Base-by-base conservation (phyloP, 2,113 vertebrate species). In the Esox niger region DNA sequence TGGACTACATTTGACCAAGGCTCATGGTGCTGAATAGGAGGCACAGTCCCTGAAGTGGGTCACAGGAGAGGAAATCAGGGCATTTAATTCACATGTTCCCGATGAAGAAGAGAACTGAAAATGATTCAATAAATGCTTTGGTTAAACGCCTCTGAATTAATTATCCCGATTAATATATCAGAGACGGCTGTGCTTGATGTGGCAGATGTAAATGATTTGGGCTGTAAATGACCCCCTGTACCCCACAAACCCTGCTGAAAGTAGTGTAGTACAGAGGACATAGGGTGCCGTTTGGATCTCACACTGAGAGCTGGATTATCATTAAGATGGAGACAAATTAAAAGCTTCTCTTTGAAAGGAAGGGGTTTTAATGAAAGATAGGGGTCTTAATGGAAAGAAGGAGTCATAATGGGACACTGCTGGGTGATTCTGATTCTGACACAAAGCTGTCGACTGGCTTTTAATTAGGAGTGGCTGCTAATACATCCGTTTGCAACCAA, bases 101-200 rank as follows among this genome's bases (percentile, higher is more conserved):
- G 46, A 71, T 76, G 58, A 13, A 35, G 59, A 46, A 46, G 13
- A 43, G 4, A n/a, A n/a, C n/a, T n/a, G 47, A 52, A 13, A 52
- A 21, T 52, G 63, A 78, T 61, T 82, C 75, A 79, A 73, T 70
- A 67, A 78, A 71, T 80, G 62, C 75, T 83, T 87, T 84, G 66
- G 52, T 70, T 79, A 63, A 71, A 68, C 31, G 29, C 33, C 73
- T 55, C 68, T 49, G 78, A 74, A 79, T 84, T 83, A 75, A 85
- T 88, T 79, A 81, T 76, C 73, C 64, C 62, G 76, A 72, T 82
- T 79, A 84, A 71, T 76, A 68, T 68, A 52, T 54, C 17, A 21
- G n/a, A 79, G 70, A 21, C 11, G 25, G 43, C 38, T 64, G 13
- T 29, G 79, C 78, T 86, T 64, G 68, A 68, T 70, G 59, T 43